Evolutionary conservation across 2,113 vertebrate genomes (phyloP).

Genomic region (Addax nasomaculatus): DNA sequence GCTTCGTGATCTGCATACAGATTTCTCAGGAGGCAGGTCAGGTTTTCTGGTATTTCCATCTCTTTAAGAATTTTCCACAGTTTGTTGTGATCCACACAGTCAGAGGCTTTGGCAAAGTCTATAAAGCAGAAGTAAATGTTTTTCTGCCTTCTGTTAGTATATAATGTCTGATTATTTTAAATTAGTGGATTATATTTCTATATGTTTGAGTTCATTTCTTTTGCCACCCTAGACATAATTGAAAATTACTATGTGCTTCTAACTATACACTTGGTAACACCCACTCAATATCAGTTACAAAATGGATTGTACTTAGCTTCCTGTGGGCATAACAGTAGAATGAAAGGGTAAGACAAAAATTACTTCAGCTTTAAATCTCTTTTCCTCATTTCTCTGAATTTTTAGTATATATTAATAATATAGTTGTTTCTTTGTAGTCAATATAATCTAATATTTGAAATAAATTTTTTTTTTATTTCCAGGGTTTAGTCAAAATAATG

Average conservation of each 20-base stretch:
- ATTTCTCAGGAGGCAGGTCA: background rate
- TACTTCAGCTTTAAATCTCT: background rate
- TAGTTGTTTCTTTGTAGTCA: background rate
- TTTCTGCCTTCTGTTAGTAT: background rate
- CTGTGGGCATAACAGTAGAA: background rate
- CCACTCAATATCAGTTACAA: background rate
- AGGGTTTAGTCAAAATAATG: conserved; percentile 90
- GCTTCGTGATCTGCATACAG: background rate
- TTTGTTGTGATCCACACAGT: background rate
- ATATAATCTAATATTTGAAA: conserved; percentile 33
- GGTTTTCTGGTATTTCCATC: background rate
- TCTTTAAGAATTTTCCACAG: background rate
- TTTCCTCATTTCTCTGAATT: background rate
- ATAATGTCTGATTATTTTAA: conserved; percentile 20
- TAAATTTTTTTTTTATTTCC: conserved; percentile 64
- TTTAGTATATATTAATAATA: conserved; percentile 17
- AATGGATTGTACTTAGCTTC: background rate
- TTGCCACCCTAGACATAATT: background rate
- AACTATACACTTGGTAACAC: background rate
- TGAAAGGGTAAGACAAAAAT: background rate
- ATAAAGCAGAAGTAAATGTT: background rate
- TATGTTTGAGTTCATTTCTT: conserved; percentile 5
- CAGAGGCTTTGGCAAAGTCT: background rate
- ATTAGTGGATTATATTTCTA: conserved; percentile 13
- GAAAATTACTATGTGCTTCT: conserved; percentile 19